Base-by-base conservation (phyloP, 1,140 invertebrate genomes). In the Drosophila tani region DNA sequence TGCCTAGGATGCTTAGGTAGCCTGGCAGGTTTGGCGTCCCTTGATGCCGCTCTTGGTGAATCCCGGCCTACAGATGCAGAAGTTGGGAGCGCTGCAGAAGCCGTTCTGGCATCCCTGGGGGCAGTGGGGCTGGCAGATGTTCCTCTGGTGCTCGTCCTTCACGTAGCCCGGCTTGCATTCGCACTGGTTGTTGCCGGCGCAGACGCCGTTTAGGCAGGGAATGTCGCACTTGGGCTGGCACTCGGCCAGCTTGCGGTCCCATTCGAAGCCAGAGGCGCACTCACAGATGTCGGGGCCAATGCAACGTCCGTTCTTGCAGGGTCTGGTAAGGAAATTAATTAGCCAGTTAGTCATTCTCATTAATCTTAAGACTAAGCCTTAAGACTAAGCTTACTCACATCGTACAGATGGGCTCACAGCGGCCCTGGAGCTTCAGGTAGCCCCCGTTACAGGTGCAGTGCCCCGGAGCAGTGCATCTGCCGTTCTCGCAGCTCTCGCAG, bases 31-130 rank as follows among this genome's bases (percentile, higher is more conserved):
- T 51, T 95, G 94, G 24, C 94, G 94, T 1, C 95, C 95, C 87
- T 96, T 96, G 2, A 95, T 94, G 51, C 95, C 95, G 76, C 95
- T 95, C 79, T 96, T 95, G 59, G 94, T 92, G 81, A 93, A 95
- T 15, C 95, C 95, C 1, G 91, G 91, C 63, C 94, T 93, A 74
- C 95, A 95, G 32, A 93, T 92, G 81, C 95, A 95, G 49, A 94
- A 93, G 79, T 95, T 94, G 4, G 95, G 95, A 1, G 92, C 93
- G 5, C 94, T 94, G 78, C 95, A 96, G 29, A 94, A 93, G 4
- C 95, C 95, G 77, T 96, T 95, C 29, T 93, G 92, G 77, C 95
- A 96, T 2, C 95, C 94, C 27, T 94, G 93, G 3, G 94, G 93
- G 80, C 95, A 96, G 35, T 94, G 92, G 5, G 95, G 94, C 29